Percentiles rank a stretch among this genome's conserved stretches.
Evolutionary conservation across 2,113 vertebrate genomes (phyloP).

Genomic region (Sus scrofa): T2T-Sscrofa CM000822.6:14629501-14630000

Average conservation of each 20-base stretch:
- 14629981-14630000: neutral
- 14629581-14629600: neutral
- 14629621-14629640: neutral
- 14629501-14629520: neutral
- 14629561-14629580: too few species aligned
- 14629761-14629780: neutral
- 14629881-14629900: neutral
- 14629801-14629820: neutral
- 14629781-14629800: neutral
- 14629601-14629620: too few species aligned
- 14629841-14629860: neutral
- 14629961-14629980: neutral
- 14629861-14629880: neutral
- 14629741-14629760: neutral
- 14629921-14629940: neutral
- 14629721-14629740: neutral
- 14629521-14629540: neutral
- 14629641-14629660: neutral
- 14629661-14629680: neutral
- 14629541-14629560: neutral
- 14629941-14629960: neutral
- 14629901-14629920: neutral
- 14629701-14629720: neutral
- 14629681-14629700: neutral
- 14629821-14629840: neutral